Conservation (phyloP, 2,888 invertebrate genomes). For the Lithosia quadra region DNA sequence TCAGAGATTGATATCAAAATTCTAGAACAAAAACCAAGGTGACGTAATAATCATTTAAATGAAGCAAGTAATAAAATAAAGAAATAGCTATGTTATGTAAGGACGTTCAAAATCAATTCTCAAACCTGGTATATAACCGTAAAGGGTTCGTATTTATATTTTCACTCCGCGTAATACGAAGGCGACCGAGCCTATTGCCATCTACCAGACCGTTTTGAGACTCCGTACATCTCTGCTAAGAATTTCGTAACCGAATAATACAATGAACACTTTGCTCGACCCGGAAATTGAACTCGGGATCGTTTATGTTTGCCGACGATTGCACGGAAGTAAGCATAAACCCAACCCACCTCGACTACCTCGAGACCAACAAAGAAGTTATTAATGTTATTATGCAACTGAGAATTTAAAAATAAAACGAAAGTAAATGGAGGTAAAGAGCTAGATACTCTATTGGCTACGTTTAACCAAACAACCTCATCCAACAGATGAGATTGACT, state of each 20-base stretch:
- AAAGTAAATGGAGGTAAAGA: constrained; percentile 4
- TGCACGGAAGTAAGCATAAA: not conserved
- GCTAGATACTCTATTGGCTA: not conserved
- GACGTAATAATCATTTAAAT: not conserved
- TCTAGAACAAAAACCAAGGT: not conserved
- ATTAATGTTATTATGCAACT: not conserved
- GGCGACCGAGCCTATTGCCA: not conserved
- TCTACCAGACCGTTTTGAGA: not conserved
- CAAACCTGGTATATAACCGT: not conserved
- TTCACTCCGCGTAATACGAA: not conserved
- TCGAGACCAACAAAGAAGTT: not conserved
- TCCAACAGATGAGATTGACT: not conserved
- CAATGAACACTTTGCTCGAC: constrained; percentile 6
- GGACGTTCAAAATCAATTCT: not conserved
- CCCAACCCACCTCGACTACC: too few species aligned
- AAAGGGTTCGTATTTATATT: not conserved
- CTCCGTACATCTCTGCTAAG: not conserved
- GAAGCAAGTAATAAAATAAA: not conserved
- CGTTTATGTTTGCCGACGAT: constrained; percentile 3
- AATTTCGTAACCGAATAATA: constrained; percentile 24
- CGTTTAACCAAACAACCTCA: not conserved
- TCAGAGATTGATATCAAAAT: not conserved
- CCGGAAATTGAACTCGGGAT: constrained; percentile 2
- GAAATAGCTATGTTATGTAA: constrained; percentile 7
- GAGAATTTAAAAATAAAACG: constrained; percentile 1